Conservation (phyloP, 2,888 invertebrate genomes). For the Scaeva pyrastri region DNA sequence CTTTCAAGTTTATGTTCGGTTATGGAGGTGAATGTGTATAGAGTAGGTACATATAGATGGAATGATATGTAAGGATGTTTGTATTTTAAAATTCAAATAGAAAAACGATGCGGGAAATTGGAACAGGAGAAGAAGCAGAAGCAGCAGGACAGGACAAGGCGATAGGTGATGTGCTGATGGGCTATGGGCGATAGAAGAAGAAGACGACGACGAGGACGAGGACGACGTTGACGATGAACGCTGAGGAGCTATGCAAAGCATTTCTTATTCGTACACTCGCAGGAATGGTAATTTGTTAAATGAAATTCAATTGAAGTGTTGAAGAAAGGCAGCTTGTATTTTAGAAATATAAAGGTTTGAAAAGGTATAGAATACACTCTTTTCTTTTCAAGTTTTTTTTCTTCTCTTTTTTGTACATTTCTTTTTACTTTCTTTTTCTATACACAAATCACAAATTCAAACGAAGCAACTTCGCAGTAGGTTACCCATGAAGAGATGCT, state of each 20-base stretch:
- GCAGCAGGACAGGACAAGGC: neutral
- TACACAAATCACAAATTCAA: constrained; percentile 22
- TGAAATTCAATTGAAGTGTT: constrained; percentile 38
- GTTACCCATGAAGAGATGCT: too few relatives aligned
- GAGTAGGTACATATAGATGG: too few relatives aligned
- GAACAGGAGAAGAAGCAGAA: neutral
- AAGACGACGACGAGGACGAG: too few relatives aligned
- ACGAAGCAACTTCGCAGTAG: neutral
- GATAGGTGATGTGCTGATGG: too few relatives aligned
- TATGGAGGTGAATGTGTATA: constrained; percentile 12
- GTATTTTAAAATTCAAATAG: constrained; percentile 51
- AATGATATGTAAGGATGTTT: constrained; percentile 1
- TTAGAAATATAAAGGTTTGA: neutral
- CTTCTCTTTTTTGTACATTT: too few relatives aligned
- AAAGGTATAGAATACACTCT: constrained; percentile 7
- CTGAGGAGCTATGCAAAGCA: neutral
- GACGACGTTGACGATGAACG: neutral
- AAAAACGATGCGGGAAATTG: constrained; percentile 11
- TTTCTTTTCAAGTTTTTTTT: constrained; percentile 25
- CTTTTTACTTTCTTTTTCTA: neutral
- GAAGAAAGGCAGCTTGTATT: constrained; percentile 8
- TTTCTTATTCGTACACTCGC: neutral
- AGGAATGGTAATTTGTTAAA: constrained; percentile 27
- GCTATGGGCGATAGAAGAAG: too few relatives aligned
- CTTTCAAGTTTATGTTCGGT: constrained; percentile 53